A percentile compares a stretch with the other conserved stretches of the same genome.
Evolutionary conservation across 2,888 invertebrate species (phyloP).

Genomic region (Drosophila anomalata): DNA sequence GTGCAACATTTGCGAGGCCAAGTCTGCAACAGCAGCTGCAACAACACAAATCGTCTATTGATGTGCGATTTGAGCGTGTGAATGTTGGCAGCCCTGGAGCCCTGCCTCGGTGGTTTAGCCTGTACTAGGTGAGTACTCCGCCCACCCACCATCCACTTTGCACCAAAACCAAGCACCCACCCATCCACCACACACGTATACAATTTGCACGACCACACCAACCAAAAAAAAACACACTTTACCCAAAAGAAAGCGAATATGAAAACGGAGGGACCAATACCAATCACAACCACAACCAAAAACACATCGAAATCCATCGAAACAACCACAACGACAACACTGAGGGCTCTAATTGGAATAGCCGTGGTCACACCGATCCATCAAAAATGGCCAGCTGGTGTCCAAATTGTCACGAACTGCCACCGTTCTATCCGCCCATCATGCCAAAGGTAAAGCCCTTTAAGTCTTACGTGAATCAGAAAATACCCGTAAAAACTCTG

Average conservation of each 20-base stretch:
- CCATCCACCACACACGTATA: not conserved
- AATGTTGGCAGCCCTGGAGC: slow-evolving; percentile 85
- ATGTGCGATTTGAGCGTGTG: slow-evolving; percentile 82
- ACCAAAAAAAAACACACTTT: slow-evolving; percentile 23
- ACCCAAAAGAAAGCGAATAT: slow-evolving; percentile 64
- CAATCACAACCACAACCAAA: slow-evolving; percentile 28
- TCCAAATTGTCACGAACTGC: slow-evolving; percentile 81
- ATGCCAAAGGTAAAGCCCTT: slow-evolving; percentile 75
- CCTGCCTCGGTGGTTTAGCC: slow-evolving; percentile 84
- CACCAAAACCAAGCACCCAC: slow-evolving; percentile 10
- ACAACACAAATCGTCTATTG: slow-evolving; percentile 68
- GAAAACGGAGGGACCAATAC: slow-evolving; percentile 54
- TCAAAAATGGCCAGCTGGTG: slow-evolving; percentile 77
- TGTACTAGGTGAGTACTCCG: slow-evolving; percentile 83
- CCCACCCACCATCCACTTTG: not conserved
- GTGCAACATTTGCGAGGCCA: slow-evolving; percentile 31
- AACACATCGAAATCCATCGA: slow-evolving; percentile 13
- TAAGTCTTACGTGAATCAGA: slow-evolving; percentile 40
- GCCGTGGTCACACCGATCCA: slow-evolving; percentile 34
- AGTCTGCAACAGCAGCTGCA: slow-evolving; percentile 16
- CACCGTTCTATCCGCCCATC: slow-evolving; percentile 76
- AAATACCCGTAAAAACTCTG: slow-evolving; percentile 27
- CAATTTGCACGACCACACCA: slow-evolving; percentile 22
- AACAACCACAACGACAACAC: slow-evolving; percentile 31
- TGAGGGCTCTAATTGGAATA: slow-evolving; percentile 51